Percentiles rank a stretch among this genome's conserved stretches.
phyloP scores from a whole-genome alignment of 2,888 invertebrate genomes.

The Matsumyia berberina region DNA sequence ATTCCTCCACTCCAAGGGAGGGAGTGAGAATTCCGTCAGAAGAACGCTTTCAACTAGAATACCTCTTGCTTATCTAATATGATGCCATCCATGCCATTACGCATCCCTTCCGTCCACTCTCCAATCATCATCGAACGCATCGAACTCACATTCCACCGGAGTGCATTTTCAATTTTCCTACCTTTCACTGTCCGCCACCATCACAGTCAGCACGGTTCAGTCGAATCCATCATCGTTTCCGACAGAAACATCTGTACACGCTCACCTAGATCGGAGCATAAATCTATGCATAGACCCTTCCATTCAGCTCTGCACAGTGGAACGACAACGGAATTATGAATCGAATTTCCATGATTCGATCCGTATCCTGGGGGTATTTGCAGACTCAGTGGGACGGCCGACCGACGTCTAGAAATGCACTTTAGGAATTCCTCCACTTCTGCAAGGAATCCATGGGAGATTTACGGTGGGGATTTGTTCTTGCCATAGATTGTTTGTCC shows the following conservation, averaged over 20 bases:
- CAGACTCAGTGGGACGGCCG: background rate
- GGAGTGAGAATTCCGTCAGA: conserved; percentile 24
- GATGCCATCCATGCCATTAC: conserved; percentile 10
- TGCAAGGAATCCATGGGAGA: conserved; percentile 42
- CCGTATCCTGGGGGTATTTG: conserved; percentile 28
- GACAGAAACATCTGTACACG: conserved; percentile 26
- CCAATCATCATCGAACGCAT: background rate
- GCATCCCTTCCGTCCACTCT: background rate
- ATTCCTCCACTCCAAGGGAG: conserved; percentile 10
- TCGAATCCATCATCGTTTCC: conserved; percentile 46
- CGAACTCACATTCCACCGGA: background rate
- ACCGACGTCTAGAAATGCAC: background rate
- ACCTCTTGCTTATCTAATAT: background rate
- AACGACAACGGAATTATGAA: conserved; percentile 56
- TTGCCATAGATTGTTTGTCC: background rate
- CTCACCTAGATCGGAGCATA: conserved; percentile 33
- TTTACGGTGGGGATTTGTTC: conserved; percentile 4
- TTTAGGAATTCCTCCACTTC: background rate
- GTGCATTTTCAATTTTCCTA: conserved; percentile 44
- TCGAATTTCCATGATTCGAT: conserved; percentile 48
- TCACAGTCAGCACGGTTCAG: background rate
- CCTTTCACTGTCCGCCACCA: background rate
- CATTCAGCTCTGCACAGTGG: conserved; percentile 19
- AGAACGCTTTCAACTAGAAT: background rate
- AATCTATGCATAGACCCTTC: conserved; percentile 38